Percentiles rank a stretch among this genome's conserved stretches.
phyloP scores from a whole-genome alignment of 1,140 invertebrate genomes.

The Camponotus pennsylvanicus region DNA sequence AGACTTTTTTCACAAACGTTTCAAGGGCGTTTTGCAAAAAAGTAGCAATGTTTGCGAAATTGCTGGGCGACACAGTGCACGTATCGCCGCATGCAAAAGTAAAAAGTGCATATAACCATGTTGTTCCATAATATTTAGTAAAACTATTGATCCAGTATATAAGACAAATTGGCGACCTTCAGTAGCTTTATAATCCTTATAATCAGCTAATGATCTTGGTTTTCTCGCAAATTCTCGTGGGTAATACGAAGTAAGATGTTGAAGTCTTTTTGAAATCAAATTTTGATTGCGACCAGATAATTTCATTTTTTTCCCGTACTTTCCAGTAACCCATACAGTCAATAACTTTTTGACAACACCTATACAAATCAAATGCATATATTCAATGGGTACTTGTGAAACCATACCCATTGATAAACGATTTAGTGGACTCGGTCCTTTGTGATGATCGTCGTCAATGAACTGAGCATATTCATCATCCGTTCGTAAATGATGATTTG shows the following conservation, averaged over 20 bases:
- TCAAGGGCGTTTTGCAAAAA: conserved; percentile 26
- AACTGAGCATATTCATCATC: background rate
- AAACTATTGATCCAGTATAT: background rate
- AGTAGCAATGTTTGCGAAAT: background rate
- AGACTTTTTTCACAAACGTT: background rate
- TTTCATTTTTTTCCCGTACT: conserved; percentile 28
- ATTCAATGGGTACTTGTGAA: background rate
- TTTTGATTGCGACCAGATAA: conserved; percentile 8
- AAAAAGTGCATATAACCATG: conserved; percentile 21
- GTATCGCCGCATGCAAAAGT: background rate
- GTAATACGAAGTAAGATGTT: background rate
- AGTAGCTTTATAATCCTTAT: conserved; percentile 11
- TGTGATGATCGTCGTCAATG: background rate
- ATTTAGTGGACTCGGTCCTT: background rate
- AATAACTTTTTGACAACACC: conserved; percentile 14
- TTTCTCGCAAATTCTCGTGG: conserved; percentile 29
- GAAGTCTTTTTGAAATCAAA: conserved; percentile 1
- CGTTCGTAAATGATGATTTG: background rate
- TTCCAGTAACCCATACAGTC: conserved; percentile 4
- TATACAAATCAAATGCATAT: conserved; percentile 11
- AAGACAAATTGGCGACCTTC: conserved; percentile 13
- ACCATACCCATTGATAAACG: conserved; percentile 1
- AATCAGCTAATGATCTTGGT: background rate
- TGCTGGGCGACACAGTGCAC: background rate
- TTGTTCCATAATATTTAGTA: background rate